Evolutionary conservation across 1,140 invertebrate species (phyloP).

Genomic region (Drosophila rufa): DNA sequence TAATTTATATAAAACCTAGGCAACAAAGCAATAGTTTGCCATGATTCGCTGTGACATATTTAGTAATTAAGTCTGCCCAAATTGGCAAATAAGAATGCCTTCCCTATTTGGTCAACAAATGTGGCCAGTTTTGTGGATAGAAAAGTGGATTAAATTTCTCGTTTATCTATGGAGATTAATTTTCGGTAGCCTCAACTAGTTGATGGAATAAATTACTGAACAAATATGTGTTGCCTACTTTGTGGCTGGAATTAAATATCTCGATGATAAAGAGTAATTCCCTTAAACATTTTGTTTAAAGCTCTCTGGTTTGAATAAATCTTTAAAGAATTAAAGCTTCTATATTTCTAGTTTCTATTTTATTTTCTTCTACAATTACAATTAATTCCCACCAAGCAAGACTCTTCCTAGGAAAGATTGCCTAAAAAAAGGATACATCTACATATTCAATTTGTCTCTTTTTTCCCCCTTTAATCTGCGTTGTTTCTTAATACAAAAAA

Average conservation of each 20-base stretch:
- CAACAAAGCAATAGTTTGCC: constrained; percentile 1
- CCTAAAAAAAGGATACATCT: background rate
- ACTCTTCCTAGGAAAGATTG: too few species aligned
- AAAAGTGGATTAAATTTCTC: constrained; percentile 8
- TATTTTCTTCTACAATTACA: too few species aligned
- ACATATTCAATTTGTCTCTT: background rate
- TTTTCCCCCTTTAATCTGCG: background rate
- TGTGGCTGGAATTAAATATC: background rate
- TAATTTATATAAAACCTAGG: constrained; percentile 52
- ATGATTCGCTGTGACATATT: constrained; percentile 28
- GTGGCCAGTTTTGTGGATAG: background rate
- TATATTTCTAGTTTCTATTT: too few species aligned
- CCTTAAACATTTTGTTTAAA: background rate
- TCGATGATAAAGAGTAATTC: background rate
- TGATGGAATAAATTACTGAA: background rate
- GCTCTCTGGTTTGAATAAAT: background rate
- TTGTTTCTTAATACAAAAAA: background rate
- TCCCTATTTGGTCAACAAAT: constrained; percentile 6
- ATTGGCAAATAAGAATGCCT: constrained; percentile 5
- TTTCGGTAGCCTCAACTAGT: background rate
- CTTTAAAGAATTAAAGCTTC: too few species aligned
- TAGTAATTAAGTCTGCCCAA: constrained; percentile 28
- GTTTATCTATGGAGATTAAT: background rate
- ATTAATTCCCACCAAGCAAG: too few species aligned
- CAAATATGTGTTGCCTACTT: background rate